These are phyloP conservation scores for Axis porcinus DNA, from an alignment of 2,113 vertebrate species.

Conservation along the genomic window DNA sequence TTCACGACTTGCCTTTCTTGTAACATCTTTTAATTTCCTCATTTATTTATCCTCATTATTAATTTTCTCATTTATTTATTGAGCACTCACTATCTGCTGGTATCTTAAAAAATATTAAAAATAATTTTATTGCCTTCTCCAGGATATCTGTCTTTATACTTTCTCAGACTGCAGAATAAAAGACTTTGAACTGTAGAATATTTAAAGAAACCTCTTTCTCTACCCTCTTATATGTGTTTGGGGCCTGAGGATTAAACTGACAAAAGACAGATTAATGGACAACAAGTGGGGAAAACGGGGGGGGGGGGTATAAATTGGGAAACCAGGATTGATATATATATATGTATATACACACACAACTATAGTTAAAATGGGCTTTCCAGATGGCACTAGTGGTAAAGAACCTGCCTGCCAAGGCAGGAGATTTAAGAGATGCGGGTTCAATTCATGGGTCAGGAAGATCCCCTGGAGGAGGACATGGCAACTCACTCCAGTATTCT, in stretches of 20 bases:
- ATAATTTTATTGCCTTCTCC: neutral
- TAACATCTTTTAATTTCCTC: slow-evolving; percentile 11
- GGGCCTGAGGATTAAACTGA: neutral
- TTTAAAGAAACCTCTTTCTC: neutral
- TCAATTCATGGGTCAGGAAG: neutral
- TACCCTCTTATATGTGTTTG: neutral
- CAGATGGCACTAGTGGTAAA: neutral
- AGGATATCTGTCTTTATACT: neutral
- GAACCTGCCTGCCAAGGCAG: neutral
- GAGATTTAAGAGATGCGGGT: neutral
- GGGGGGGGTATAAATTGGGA: no score
- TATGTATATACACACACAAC: no score
- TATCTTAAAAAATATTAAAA: neutral
- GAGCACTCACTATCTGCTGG: neutral
- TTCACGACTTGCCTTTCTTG: neutral
- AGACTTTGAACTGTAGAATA: neutral
- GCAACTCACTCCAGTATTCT: neutral
- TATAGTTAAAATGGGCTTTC: neutral
- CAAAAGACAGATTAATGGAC: neutral
- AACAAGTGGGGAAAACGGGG: no score
- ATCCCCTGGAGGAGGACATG: neutral
- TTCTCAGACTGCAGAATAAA: neutral
- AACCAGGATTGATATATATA: neutral
- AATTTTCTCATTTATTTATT: neutral
- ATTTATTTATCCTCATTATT: neutral